These are phyloP conservation scores for Dryas iulia DNA, from an alignment of 1,140 invertebrate genomes.

Conservation along the genomic window DNA sequence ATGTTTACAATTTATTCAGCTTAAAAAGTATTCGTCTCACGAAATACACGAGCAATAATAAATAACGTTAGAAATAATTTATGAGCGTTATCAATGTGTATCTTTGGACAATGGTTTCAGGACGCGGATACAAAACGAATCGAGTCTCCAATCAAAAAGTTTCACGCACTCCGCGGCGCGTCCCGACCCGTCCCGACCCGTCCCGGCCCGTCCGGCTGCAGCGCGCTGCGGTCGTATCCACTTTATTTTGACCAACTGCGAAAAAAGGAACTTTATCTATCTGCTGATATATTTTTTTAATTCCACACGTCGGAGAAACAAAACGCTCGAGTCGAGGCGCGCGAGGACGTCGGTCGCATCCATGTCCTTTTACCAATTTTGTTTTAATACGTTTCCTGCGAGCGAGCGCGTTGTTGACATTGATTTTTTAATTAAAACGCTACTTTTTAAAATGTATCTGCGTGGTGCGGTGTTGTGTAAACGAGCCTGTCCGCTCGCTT, in stretches of 20 bases:
- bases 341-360: neutral
- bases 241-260: neutral
- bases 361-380: neutral
- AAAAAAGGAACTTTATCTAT: neutral
- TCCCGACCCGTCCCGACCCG: too few relatives aligned
- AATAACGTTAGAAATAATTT: too few relatives aligned
- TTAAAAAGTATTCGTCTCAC: too few relatives aligned
- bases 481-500: neutral
- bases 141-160: conserved; percentile 24
- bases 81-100: too few relatives aligned
- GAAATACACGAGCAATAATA: too few relatives aligned
- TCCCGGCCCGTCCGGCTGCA: neutral
- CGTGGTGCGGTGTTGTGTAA: neutral
- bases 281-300: neutral
- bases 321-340: neutral
- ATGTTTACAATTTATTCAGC: too few relatives aligned
- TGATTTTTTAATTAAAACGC: neutral
- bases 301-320: neutral
- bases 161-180: conserved; percentile 6
- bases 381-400: neutral
- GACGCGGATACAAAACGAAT: neutral
- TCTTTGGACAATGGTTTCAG: neutral
- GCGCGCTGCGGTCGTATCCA: neutral
- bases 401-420: neutral
- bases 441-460: neutral